Conservation (phyloP, 2,888 invertebrate genomes). For the Himalopsyche anomala region DNA sequence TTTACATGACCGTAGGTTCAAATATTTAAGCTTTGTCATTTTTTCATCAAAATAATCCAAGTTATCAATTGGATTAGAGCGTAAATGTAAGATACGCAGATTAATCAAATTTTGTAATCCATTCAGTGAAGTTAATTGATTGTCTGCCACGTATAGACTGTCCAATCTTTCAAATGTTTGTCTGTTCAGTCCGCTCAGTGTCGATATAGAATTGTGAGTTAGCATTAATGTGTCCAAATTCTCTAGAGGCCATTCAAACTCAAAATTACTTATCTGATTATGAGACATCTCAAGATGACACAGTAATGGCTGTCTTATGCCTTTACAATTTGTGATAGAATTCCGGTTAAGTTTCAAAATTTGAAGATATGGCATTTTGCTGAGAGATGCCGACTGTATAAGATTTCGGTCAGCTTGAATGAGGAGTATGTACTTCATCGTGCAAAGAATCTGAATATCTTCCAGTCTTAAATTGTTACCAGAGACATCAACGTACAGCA, state of each 20-base stretch:
- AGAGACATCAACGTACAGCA: conserved; percentile 78
- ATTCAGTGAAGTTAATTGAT: conserved; percentile 80
- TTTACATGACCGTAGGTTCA: conserved; percentile 78
- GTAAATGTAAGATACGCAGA: conserved; percentile 83
- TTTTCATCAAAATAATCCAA: conserved; percentile 75
- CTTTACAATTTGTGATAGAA: conserved; percentile 73
- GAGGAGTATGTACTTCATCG: conserved; percentile 76
- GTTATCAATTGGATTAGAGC: conserved; percentile 80
- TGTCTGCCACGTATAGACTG: conserved; percentile 86
- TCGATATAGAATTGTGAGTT: conserved; percentile 74
- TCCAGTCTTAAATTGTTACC: conserved; percentile 75
- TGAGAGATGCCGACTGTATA: conserved; percentile 74
- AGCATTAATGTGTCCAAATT: conserved; percentile 77
- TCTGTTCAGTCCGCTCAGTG: conserved; percentile 72
- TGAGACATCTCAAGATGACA: conserved; percentile 77
- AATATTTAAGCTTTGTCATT: conserved; percentile 74
- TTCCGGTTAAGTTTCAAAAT: conserved; percentile 78
- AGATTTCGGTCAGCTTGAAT: conserved; percentile 78
- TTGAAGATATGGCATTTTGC: conserved; percentile 78
- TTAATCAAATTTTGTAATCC: conserved; percentile 79
- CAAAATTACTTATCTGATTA: conserved; percentile 72
- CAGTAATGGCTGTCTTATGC: conserved; percentile 77
- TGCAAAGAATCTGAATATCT: conserved; percentile 73
- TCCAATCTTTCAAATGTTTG: conserved; percentile 77
- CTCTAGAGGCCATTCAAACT: conserved; percentile 70